phyloP scores from a whole-genome alignment of 2,113 vertebrate genomes.

The Meles meles region DNA sequence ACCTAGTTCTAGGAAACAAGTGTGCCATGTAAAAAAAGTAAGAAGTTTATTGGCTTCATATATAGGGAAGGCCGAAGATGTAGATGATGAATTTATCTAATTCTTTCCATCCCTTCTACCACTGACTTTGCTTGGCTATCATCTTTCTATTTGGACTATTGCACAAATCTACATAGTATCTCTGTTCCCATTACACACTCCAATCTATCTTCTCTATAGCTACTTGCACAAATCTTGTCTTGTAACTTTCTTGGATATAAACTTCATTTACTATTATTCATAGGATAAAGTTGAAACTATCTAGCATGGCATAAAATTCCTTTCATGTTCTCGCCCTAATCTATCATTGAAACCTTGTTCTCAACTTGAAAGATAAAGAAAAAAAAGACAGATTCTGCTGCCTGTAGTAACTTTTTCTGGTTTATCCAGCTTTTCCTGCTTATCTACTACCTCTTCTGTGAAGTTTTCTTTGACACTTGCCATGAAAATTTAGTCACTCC shows the following conservation, averaged over 20 bases:
- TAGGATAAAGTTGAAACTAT: neutral
- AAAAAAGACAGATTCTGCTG: neutral
- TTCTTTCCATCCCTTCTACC: neutral
- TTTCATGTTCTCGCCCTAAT: neutral
- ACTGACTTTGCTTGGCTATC: neutral
- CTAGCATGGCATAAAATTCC: neutral
- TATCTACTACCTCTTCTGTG: neutral
- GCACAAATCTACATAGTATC: neutral
- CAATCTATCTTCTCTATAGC: neutral
- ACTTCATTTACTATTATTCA: neutral
- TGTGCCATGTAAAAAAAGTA: conserved; percentile 3
- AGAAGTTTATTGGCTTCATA: neutral
- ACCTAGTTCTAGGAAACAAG: conserved; percentile 5
- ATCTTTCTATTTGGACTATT: neutral
- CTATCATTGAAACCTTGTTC: neutral
- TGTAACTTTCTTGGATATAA: neutral
- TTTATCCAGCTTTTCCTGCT: neutral
- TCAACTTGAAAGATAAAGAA: neutral
- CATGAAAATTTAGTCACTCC: neutral
- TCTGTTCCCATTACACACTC: neutral
- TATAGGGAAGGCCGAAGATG: neutral
- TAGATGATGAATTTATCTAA: neutral
- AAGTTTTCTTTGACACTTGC: neutral
- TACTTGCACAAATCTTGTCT: neutral
- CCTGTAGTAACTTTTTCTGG: neutral